phyloP scores from a whole-genome alignment of 2,113 vertebrate genomes.

The Hydrochoerus hydrochaeris region DNA sequence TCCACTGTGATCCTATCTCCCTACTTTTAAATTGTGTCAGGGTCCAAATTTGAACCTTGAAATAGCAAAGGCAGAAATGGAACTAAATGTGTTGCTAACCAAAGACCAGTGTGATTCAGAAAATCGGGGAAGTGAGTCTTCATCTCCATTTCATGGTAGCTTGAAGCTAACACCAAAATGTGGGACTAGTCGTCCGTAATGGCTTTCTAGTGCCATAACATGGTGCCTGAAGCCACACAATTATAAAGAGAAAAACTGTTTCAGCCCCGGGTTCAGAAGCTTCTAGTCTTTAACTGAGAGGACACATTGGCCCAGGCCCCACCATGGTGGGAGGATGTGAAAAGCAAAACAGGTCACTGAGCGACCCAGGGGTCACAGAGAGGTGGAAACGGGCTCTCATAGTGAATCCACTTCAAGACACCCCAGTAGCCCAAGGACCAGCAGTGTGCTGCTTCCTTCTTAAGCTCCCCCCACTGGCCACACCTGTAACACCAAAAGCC shows the following conservation, averaged over 20 bases:
- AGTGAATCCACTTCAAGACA: background rate
- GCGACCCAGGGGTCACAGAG: background rate
- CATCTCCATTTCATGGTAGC: background rate
- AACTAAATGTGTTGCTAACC: background rate
- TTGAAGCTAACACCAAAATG: background rate
- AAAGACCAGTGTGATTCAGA: background rate
- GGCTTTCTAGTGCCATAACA: background rate
- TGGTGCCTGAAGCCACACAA: no score
- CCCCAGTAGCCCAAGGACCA: background rate
- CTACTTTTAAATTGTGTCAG: background rate
- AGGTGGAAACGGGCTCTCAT: no score
- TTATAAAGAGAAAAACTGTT: background rate
- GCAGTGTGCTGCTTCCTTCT: rapidly evolving
- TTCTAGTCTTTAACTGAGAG: background rate
- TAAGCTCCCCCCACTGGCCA: background rate
- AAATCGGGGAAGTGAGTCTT: background rate
- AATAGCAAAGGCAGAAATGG: background rate
- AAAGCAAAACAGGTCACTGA: background rate
- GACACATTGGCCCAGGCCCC: background rate
- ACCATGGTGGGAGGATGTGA: background rate
- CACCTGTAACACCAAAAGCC: background rate
- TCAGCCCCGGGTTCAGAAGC: background rate
- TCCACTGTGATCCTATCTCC: rapidly evolving
- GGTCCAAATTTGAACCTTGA: background rate
- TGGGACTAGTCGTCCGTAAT: rapidly evolving